A percentile compares a stretch with the other conserved stretches of the same genome.
phyloP scores from a whole-genome alignment of 1,140 invertebrate genomes.

The Tribolium madens region DNA sequence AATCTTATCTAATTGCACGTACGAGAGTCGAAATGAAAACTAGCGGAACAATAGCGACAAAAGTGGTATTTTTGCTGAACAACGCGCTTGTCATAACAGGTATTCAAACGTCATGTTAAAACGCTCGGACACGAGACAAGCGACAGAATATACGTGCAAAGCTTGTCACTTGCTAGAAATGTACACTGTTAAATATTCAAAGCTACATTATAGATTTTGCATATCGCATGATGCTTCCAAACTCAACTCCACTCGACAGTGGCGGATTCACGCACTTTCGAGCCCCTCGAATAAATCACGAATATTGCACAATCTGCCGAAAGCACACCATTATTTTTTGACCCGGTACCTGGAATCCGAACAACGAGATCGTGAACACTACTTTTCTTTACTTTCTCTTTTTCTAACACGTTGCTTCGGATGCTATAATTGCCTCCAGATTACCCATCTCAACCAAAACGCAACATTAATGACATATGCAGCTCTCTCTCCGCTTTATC shows the following conservation, averaged over 20 bases:
- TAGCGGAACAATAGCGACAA: conserved; percentile 57
- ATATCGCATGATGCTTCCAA: conserved; percentile 45
- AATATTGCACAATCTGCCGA: conserved; percentile 10
- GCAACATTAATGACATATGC: neutral
- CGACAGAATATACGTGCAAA: conserved; percentile 55
- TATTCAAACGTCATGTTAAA: conserved; percentile 59
- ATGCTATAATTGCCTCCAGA: neutral
- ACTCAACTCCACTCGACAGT: neutral
- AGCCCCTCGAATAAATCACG: conserved; percentile 4
- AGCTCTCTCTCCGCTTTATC: neutral
- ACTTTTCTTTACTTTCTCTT: conserved; percentile 14
- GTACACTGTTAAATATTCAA: conserved; percentile 56
- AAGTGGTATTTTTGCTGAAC: conserved; percentile 57
- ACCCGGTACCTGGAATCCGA: conserved; percentile 14
- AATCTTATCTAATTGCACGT: conserved; percentile 25
- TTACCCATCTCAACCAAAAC: neutral
- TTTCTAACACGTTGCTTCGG: conserved; percentile 6
- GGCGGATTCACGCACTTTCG: neutral
- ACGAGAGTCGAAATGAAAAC: conserved; percentile 44
- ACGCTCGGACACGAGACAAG: conserved; percentile 55
- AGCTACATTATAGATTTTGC: conserved; percentile 52
- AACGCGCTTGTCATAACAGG: conserved; percentile 55
- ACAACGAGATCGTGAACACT: conserved; percentile 20
- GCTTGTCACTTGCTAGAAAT: conserved; percentile 58
- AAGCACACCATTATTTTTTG: neutral